These are phyloP conservation scores for Halictus rubicundus DNA, from an alignment of 1,140 invertebrate species.

Conservation along the genomic window DNA sequence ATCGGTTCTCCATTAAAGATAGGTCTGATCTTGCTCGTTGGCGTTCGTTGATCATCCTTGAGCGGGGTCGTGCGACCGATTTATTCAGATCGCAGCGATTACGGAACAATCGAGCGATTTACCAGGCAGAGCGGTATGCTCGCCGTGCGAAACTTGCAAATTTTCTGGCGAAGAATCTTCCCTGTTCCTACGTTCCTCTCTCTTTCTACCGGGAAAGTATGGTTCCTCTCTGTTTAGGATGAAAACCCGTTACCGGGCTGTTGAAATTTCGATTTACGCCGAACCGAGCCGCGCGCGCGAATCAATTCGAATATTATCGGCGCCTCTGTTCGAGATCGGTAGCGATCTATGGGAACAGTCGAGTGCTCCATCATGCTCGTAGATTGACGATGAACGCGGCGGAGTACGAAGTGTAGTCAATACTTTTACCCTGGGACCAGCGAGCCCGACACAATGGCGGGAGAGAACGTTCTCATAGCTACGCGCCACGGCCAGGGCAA, in stretches of 20 bases:
- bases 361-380: not conserved
- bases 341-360: not conserved
- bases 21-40: too few relatives aligned
- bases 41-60: too few relatives aligned
- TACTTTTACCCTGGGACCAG: constrained; percentile 3
- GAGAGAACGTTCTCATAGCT: constrained; percentile 46
- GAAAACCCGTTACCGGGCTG: not conserved
- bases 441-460: constrained; percentile 39
- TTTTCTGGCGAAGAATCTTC: constrained; percentile 1
- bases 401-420: not conserved
- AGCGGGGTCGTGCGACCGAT: too few relatives aligned
- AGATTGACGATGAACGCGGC: not conserved
- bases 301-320: too few relatives aligned
- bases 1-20: constrained; percentile 18
- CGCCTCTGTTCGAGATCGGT: too few relatives aligned
- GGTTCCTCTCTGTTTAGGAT: not conserved
- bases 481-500: constrained; percentile 37
- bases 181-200: constrained; percentile 13
- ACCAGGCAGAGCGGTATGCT: constrained; percentile 40
- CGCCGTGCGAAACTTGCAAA: constrained; percentile 62
- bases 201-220: constrained; percentile 5
- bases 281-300: too few relatives aligned
- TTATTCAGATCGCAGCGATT: constrained; percentile 29
- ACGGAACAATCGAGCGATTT: constrained; percentile 55
- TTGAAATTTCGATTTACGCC: not conserved